These are phyloP conservation scores for Himalopsyche kuldschensis DNA, from an alignment of 2,888 invertebrate genomes.

Conservation along the genomic window DNA sequence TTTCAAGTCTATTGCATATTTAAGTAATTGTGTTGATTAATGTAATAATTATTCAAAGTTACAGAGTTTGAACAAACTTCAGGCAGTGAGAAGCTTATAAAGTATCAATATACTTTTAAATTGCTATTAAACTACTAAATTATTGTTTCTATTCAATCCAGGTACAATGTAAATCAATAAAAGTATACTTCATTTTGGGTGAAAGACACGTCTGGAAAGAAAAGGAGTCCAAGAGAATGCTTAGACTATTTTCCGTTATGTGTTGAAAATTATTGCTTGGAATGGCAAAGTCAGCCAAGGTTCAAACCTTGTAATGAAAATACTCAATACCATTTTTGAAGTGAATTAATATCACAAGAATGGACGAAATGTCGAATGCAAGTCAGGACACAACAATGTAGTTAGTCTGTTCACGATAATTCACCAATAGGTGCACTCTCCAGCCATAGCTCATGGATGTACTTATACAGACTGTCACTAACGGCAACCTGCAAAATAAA, in stretches of 20 bases:
- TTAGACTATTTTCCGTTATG: neutral
- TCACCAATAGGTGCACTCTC: slow-evolving; percentile 97
- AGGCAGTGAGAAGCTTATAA: neutral
- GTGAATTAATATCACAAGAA: neutral
- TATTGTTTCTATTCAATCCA: no score
- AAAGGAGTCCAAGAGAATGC: neutral
- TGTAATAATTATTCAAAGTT: neutral
- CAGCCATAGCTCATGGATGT: slow-evolving; percentile 95
- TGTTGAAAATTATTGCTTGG: neutral
- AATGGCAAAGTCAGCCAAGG: neutral
- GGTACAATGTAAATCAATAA: no score
- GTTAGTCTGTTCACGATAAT: slow-evolving; percentile 69
- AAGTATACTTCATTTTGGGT: neutral
- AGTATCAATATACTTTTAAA: neutral
- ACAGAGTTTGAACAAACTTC: neutral
- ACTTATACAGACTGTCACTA: slow-evolving; percentile 88
- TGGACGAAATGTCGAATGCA: neutral
- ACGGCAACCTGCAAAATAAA: slow-evolving; percentile 73
- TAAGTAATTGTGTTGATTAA: neutral
- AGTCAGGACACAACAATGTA: slow-evolving; percentile 3
- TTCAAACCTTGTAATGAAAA: neutral
- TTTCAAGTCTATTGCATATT: neutral
- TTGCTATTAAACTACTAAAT: neutral
- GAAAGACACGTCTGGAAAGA: neutral
- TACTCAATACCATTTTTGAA: neutral